Base-by-base conservation (phyloP, 2,888 invertebrate genomes). In the Thera obeliscata region DNA sequence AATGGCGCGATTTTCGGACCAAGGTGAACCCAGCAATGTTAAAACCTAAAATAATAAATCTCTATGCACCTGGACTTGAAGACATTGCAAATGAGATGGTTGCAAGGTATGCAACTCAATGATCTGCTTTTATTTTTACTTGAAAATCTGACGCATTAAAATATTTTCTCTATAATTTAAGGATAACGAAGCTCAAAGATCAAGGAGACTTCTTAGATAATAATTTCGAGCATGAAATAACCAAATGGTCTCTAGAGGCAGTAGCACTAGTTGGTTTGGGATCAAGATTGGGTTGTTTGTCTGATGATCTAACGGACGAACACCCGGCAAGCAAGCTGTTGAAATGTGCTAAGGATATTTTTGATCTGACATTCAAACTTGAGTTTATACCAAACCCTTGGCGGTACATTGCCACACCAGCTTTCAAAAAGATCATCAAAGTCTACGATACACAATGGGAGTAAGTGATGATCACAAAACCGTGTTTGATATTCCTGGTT, bases 11-110 rank as follows among this genome's bases (percentile, higher is more conserved):
- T 62, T 94, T 96, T 73, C 92, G 96, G 22, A 94, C 95, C 0
- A 95, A 95, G 68, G 95, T 96, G 0, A 96, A 96, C 83, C 95
- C 95, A 61, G 93, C 95, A 48, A 87, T 96, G 83, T 85, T 96
- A 83, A 94, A 95, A 76, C 95, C 96, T 0, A 94, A 95, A 72
- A 84, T 94, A 68, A 89, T 94, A 1, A 94, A 93, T 78, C 80
- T 93, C 0, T 95, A 95, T 71, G 78, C 93, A 3, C 87, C 91
- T 2, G 89, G 86, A 8, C 85, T 95, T 64, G 89, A 93, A 65
- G 87, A 90, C 66, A 94, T 95, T 41, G 94, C 94, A 48, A 81
- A 85, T 48, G 92, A 93, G 50, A 82, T 88, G 77, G 81, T 89
- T 2, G 74, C 76, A 38, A 88, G 87, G 92, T 91, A 81, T 43